Conservation (phyloP, 2,113 vertebrate species). For the Gallinago undulata region DNA sequence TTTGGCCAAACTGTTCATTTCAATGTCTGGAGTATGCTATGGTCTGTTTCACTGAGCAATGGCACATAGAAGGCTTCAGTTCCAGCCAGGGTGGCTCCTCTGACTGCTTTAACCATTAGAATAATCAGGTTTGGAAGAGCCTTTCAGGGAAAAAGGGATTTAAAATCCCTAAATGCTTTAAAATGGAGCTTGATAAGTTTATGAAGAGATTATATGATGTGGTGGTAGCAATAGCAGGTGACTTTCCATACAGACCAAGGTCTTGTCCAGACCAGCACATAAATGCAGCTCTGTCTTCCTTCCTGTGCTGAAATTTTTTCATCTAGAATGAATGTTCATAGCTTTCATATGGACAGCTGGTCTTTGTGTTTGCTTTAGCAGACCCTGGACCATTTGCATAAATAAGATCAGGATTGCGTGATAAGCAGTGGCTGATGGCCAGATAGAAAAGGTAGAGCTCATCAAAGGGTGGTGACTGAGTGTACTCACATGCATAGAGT, state of each 20-base stretch:
- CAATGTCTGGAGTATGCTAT: background rate
- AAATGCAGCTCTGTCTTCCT: background rate
- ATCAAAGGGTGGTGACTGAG: background rate
- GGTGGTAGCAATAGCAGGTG: background rate
- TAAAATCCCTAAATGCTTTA: background rate
- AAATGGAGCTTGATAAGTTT: background rate
- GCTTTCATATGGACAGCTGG: background rate
- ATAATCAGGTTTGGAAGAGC: background rate
- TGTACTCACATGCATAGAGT: background rate
- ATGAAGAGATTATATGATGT: background rate
- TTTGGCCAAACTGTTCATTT: background rate
- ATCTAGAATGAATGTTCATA: background rate
- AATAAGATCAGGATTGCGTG: background rate
- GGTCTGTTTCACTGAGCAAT: background rate
- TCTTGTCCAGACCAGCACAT: background rate
- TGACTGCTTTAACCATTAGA: background rate
- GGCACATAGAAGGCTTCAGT: background rate
- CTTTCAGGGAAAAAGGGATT: background rate
- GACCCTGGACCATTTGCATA: background rate
- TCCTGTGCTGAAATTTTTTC: background rate
- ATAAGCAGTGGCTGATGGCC: background rate
- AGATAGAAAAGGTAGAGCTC: background rate
- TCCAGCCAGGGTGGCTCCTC: conserved; percentile 33
- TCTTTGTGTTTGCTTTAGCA: background rate
- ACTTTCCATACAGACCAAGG: background rate